Base-by-base conservation (phyloP, 2,113 vertebrate genomes). In the Buteo buteo region DNA sequence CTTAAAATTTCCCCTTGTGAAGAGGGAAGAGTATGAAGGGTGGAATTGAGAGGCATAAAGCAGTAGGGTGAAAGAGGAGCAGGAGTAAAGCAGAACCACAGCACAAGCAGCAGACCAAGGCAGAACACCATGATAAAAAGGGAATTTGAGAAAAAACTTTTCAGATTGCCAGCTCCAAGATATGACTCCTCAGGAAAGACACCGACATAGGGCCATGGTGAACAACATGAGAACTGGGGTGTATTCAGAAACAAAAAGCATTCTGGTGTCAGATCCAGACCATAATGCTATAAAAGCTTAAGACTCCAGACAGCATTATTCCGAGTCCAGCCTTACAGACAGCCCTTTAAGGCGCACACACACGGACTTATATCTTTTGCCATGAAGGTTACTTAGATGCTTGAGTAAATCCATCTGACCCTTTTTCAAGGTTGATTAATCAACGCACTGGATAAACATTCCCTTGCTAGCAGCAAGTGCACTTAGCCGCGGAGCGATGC, bases 391-490 rank as follows among this genome's bases (percentile, higher is more conserved):
- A 88, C 78, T 93, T 59, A 76, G 77, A 89, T 76, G 81, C 69
- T 71, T 69, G 65, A 90, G 84, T 69, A 94, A 94, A 87, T 36
- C 88, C 82, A 76, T 76, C 87, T 93, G 92, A 94, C 88, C 81
- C 93, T 82, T 87, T 94, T 79, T 85, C 89, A 95, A 95, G 94
- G 94, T 25, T 89, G 89, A 89, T 95, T 86, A 95, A 81, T 91
- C 79, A 61, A 40, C 45, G 28, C 67, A 20, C 44, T 52, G 86
- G 64, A n/a, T 91, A 89, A 92, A 87, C 73, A 65, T 12, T 89
- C 84, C 73, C 90, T 72, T 12, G 81, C 66, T 55, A n/a, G 83
- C 76, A 95, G 88, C 86, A 52, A 92, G 86, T 2, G 13, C 81
- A 14, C 70, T 93, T 34, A 10, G 67, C 12, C 5, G 3, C 1